Evolutionary conservation across 2,888 invertebrate genomes (phyloP).

Genomic region (Coelinius sp.): DNA sequence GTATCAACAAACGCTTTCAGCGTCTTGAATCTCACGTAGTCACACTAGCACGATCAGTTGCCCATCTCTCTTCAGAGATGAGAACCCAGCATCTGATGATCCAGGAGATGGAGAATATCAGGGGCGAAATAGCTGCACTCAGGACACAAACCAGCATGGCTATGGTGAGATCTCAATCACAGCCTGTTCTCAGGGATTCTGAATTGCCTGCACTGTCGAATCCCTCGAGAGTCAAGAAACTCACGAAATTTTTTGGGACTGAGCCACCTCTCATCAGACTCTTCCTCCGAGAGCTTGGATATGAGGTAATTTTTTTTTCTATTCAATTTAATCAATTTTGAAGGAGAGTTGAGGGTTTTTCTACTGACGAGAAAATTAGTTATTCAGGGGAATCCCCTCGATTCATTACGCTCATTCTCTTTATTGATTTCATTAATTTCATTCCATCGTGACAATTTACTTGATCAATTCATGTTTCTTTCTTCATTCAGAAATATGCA

Average conservation of each 20-base stretch:
- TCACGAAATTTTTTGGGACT: constrained; percentile 94
- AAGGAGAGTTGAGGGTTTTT: background rate
- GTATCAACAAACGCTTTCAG: constrained; percentile 89
- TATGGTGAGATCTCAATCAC: constrained; percentile 78
- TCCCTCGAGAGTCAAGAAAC: constrained; percentile 87
- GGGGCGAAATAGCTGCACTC: constrained; percentile 85
- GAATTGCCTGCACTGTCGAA: constrained; percentile 85
- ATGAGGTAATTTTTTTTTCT: constrained; percentile 81
- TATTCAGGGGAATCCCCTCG: too few species aligned
- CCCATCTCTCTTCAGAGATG: constrained; percentile 93
- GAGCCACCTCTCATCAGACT: constrained; percentile 91
- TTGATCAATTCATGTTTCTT: constrained; percentile 15
- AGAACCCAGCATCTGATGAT: constrained; percentile 89
- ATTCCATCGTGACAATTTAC: too few species aligned
- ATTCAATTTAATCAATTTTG: too few species aligned
- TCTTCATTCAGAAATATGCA: constrained; percentile 84
- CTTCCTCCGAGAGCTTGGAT: constrained; percentile 91
- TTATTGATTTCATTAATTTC: constrained; percentile 15
- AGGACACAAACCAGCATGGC: constrained; percentile 78
- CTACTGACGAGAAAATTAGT: too few species aligned
- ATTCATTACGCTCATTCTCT: too few species aligned
- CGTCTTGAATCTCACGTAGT: constrained; percentile 92
- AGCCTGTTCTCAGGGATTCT: constrained; percentile 73
- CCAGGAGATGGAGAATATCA: constrained; percentile 89
- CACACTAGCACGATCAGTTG: constrained; percentile 90